phyloP scores from a whole-genome alignment of 1,140 invertebrate genomes.

The Armadillidium nasatum region DNA sequence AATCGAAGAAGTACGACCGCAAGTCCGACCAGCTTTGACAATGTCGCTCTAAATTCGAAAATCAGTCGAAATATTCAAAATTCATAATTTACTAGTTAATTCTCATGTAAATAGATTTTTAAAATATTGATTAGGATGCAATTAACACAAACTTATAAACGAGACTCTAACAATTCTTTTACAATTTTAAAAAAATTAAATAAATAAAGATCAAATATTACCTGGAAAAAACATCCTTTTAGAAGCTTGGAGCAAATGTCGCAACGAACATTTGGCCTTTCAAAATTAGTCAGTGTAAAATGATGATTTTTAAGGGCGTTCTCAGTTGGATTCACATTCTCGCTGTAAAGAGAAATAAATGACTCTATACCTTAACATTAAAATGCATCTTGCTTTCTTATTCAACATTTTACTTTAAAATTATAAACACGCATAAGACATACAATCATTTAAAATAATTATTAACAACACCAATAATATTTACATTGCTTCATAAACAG shows the following conservation, averaged over 20 bases:
- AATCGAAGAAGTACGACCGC: too few species aligned
- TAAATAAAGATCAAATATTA: constrained; percentile 45
- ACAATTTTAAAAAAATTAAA: too few species aligned
- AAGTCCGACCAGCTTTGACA: too few species aligned
- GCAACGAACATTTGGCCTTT: constrained; percentile 67
- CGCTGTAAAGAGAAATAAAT: constrained; percentile 55
- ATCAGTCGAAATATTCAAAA: too few species aligned
- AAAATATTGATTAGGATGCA: too few species aligned
- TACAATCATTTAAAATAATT: background rate
- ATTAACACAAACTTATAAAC: too few species aligned
- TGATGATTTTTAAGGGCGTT: constrained; percentile 70
- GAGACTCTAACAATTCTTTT: too few species aligned
- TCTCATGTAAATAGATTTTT: too few species aligned
- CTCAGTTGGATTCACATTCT: constrained; percentile 77
- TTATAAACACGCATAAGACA: background rate
- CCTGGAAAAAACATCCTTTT: constrained; percentile 81
- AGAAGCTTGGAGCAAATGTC: constrained; percentile 78
- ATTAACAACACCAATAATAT: constrained; percentile 45
- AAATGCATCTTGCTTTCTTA: background rate
- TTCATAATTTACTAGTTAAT: too few species aligned
- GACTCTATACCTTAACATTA: background rate
- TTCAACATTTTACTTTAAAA: background rate
- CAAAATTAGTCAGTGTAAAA: constrained; percentile 81
- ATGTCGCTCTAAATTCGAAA: too few species aligned
- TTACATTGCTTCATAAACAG: constrained; percentile 84